phyloP scores from a whole-genome alignment of 2,113 vertebrate genomes.

The Camelus bactrianus region DNA sequence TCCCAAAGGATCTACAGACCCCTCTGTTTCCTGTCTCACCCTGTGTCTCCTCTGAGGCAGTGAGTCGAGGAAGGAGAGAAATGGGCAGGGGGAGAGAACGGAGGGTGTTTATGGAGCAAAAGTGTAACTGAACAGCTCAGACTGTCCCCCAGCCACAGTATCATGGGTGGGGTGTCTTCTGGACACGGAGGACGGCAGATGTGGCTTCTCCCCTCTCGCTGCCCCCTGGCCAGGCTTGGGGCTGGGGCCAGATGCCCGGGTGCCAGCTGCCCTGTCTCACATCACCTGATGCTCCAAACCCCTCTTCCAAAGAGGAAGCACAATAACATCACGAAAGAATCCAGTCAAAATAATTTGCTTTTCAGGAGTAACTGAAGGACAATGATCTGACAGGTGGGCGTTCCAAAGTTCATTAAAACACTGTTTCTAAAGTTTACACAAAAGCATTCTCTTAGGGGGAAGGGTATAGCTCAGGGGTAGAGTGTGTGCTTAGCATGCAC shows the following conservation, averaged over 20 bases:
- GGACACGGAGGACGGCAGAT: not conserved
- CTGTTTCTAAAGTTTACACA: constrained; percentile 40
- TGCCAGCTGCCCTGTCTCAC: not conserved
- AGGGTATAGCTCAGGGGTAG: too few relatives aligned
- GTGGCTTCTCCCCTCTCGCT: not conserved
- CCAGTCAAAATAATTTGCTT: not conserved
- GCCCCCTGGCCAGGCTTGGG: not conserved
- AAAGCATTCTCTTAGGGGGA: not conserved
- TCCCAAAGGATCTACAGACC: not conserved
- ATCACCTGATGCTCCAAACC: not conserved
- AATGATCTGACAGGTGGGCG: not conserved
- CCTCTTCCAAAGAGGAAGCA: not conserved
- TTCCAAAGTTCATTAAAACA: constrained; percentile 37
- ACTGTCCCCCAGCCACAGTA: not conserved
- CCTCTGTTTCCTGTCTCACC: not conserved
- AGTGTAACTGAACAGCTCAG: not conserved
- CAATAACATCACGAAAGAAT: not conserved
- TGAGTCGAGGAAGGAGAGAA: not conserved
- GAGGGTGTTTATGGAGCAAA: not conserved
- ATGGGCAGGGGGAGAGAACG: not conserved
- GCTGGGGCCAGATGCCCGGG: not conserved
- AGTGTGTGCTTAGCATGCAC: too few relatives aligned
- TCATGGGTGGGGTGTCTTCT: not conserved
- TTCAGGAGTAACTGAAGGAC: not conserved
- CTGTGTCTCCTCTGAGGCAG: not conserved